phyloP scores from a whole-genome alignment of 2,113 vertebrate species.

The Jacana jacana region DNA sequence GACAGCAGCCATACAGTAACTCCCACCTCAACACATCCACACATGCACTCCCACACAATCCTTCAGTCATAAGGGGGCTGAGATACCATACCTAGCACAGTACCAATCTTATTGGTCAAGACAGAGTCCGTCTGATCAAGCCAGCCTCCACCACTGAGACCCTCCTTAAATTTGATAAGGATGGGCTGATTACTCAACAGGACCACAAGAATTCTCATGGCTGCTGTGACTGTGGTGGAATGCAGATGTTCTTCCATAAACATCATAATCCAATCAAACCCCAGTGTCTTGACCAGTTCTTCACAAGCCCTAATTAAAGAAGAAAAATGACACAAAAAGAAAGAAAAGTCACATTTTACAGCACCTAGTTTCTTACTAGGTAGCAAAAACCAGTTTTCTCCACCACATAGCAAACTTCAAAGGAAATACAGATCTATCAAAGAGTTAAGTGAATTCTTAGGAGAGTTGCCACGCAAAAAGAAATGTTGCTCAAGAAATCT shows the following conservation, averaged over 20 bases:
- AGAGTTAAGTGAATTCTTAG: neutral
- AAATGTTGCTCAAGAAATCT: neutral
- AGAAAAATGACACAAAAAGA: rapidly evolving
- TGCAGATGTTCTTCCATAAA: constrained; percentile 98
- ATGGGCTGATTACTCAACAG: constrained; percentile 90
- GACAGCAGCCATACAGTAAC: neutral
- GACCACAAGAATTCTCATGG: constrained; percentile 92
- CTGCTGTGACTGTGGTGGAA: constrained; percentile 89
- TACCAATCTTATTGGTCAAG: constrained; percentile 96
- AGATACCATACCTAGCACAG: constrained; percentile 87
- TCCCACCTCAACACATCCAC: rapidly evolving
- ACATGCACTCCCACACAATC: rapidly evolving
- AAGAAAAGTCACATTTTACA: neutral
- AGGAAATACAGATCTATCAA: neutral
- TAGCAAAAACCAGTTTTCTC: neutral
- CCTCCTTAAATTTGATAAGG: constrained; percentile 94
- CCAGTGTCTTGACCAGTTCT: constrained; percentile 90
- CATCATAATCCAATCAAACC: constrained; percentile 97
- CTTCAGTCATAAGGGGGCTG: rapidly evolving
- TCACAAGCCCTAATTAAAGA: constrained; percentile 87
- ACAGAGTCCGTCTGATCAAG: constrained; percentile 97
- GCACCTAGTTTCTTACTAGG: neutral
- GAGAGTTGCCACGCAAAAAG: neutral
- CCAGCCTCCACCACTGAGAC: constrained; percentile 93
- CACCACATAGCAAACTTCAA: neutral